Base-by-base conservation (phyloP, 2,797 vertebrate genomes). In the Coendou prehensilis region DNA sequence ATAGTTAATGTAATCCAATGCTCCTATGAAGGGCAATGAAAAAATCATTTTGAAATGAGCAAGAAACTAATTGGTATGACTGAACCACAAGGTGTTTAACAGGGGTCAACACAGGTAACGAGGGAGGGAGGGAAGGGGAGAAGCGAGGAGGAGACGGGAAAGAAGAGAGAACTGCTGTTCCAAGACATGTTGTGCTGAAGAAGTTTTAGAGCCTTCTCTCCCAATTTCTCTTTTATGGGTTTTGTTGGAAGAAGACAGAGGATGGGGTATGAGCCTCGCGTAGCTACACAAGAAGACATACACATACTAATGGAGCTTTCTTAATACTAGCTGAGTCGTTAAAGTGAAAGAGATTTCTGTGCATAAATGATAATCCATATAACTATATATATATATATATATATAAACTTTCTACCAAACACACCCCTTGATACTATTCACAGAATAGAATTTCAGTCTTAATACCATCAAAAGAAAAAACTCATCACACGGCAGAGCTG, bases 1-100 rank as follows among this genome's bases (percentile, higher is more conserved):
- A 59, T 79, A 97, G 64, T 73, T 61, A 87, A 79, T 18, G 45
- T 83, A 26, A 52, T 75, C 45, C 23, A 89, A 61, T 78, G 28
- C 9, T 81, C 45, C 45, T 45, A 87, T 91, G 9, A 64, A 71
- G 17, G 76, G 3, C 20, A 47, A 87, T 64, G 23, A 71, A 80
- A 63, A 54, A 47, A 54, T 5, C 5, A 81, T 52, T 75, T 96
- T 91, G 54, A 86, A 91, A 89, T 54, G 2, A 85, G 54, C 56
- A n/a, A 3, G 84, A 92, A 94, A 87, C 9, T 33, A 93, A 71
- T 84, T 28, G 89, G 28, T 47, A 76, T 64, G 47, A 64, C 2
- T 18, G 23, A 87, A 56, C 1, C 18, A 57, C 37, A 71, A 78
- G 50, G 73, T 64, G 5, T 45, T 79, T 93, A 93, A 61, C 17